Evolutionary conservation across 2,113 vertebrate genomes (phyloP), one percentile per base, ranked within the genome.

Genomic region (Gallinago media): DNA sequence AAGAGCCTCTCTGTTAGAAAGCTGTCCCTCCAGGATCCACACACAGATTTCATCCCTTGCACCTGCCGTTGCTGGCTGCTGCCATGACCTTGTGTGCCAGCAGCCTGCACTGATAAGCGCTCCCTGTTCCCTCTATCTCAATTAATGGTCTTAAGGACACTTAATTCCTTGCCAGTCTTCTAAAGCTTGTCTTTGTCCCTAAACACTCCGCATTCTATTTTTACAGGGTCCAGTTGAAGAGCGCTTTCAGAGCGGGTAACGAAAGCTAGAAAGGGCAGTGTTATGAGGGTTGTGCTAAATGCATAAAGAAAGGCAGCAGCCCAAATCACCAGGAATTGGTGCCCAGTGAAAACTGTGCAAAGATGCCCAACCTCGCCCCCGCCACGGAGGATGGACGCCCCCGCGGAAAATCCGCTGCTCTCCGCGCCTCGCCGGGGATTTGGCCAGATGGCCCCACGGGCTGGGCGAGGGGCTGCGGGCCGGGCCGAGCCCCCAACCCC

Each of bases 1-100:
- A 97, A 91, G 88, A 94, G 91, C 88, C 81, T 21, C 92, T 93
- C 83, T 97, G 92, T 95, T 82, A 34, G 77, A 78, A 73, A 94
- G 84, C 81, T 82, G 87, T 82, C 92, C 88, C 82, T 85, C 34
- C 52, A 71, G 95, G 62, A 85, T 40, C 11, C 21, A 44, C 79
- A 3, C 52, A 2, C 31, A 42, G 56, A 38, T 78, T 72, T 75
- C 82, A 63, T 31, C 8, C 6, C 70, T 47, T 73, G 95, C 96
- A 94, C 95, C 95, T 96, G 96, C 93, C 31, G 0, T 17, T 65
- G 47, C 94, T 97, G 96, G 95, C 95, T 74, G 56, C 85, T 26
- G 88, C 17, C 59, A 3, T n/a, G 85, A 67, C 86, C 91, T 52
- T 8, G 4, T 12, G 80, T 94, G 96, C 96, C 95, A 97, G 92